A percentile compares a stretch with the other conserved stretches of the same genome.
Evolutionary conservation across 2,113 vertebrate species (phyloP).

Genomic region (Philantomba maxwellii): DNA sequence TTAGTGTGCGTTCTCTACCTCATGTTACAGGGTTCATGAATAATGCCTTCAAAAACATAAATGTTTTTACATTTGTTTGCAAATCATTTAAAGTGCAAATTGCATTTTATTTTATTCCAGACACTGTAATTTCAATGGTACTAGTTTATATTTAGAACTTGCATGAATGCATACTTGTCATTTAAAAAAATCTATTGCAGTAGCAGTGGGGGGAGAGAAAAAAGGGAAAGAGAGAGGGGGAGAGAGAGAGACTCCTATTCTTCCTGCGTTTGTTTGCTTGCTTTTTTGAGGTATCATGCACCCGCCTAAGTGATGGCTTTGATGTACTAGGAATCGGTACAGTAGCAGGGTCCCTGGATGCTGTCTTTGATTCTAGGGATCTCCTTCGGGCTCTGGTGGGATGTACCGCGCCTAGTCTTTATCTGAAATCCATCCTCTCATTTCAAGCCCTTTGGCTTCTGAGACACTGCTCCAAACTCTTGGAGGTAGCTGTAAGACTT

Average conservation of each 20-base stretch:
- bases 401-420: conserved; percentile 65
- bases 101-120: conserved; percentile 64
- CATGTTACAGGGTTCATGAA: conserved; percentile 36
- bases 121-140: conserved; percentile 55
- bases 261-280: conserved; percentile 68
- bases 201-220: neutral
- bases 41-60: conserved; percentile 45
- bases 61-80: conserved; percentile 57
- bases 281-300: conserved; percentile 66
- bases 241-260: conserved; percentile 11
- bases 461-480: conserved; percentile 68
- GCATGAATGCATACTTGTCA: conserved; percentile 63
- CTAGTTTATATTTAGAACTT: conserved; percentile 59
- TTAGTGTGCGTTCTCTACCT: conserved; percentile 17
- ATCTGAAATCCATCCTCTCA: conserved; percentile 72
- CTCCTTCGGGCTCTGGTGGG: conserved; percentile 69
- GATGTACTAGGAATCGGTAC: conserved; percentile 61
- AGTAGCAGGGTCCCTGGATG: conserved; percentile 67
- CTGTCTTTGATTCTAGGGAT: conserved; percentile 69
- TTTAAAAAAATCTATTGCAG: conserved; percentile 58
- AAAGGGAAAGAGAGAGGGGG: neutral
- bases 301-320: conserved; percentile 67
- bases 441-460: conserved; percentile 71
- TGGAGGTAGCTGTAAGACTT: conserved; percentile 65
- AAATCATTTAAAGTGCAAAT: conserved; percentile 62